Percentiles rank a stretch among this genome's conserved stretches.
Conservation (phyloP, 2,113 vertebrate species). For the Pavo muticus region DNA sequence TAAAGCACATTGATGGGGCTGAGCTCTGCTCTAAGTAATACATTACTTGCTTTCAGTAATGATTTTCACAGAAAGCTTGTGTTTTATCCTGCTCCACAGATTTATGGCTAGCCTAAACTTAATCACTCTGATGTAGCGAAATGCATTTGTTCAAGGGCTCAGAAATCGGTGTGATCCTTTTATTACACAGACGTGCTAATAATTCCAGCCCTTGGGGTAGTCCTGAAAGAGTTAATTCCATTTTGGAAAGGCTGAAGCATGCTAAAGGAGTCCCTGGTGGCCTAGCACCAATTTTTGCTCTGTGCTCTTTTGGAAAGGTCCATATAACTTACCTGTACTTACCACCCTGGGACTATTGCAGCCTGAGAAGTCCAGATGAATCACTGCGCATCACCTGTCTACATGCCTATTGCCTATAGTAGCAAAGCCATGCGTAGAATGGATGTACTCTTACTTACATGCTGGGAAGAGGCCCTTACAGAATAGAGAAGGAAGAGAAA, state of each 20-base stretch:
- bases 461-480: background rate
- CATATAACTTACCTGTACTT: background rate
- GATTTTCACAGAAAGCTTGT: background rate
- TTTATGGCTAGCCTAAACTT: background rate
- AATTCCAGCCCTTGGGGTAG: background rate
- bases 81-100: background rate
- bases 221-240: background rate
- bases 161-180: background rate
- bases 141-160: background rate
- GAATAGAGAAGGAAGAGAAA: background rate
- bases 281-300: background rate
- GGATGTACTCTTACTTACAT: background rate
- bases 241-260: conserved; percentile 11
- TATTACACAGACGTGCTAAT: background rate
- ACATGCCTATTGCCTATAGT: background rate
- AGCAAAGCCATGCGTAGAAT: background rate
- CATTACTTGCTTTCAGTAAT: background rate
- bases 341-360: background rate
- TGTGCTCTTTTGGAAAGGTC: background rate
- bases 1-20: background rate
- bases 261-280: background rate
- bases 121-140: background rate
- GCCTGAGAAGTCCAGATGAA: background rate
- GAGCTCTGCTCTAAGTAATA: background rate
- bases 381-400: background rate